A percentile compares a stretch with the other conserved stretches of the same genome.
Conservation (phyloP, 2,888 invertebrate species). For the Amphipoea lucens region DNA sequence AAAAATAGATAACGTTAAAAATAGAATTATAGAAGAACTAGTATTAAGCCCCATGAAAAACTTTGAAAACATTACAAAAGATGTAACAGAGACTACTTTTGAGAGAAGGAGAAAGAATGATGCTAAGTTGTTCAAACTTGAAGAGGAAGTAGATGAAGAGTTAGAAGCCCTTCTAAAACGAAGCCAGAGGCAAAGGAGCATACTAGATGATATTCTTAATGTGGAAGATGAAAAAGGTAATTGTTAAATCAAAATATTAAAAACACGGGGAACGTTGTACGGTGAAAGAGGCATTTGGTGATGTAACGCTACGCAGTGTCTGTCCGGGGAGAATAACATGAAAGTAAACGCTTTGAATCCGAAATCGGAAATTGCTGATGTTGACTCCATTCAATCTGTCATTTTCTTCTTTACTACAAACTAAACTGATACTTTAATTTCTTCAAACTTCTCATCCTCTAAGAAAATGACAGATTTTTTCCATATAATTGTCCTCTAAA, state of each 20-base stretch:
- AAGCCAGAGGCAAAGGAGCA: conserved; percentile 92
- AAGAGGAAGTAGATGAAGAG: conserved; percentile 90
- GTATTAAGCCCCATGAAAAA: conserved; percentile 81
- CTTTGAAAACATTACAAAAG: conserved; percentile 83
- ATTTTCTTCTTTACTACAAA: conserved; percentile 67
- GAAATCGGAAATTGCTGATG: conserved; percentile 73
- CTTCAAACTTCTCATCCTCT: conserved; percentile 38
- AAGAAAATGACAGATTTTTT: conserved; percentile 75
- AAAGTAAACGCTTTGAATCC: conserved; percentile 76
- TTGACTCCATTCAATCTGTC: conserved; percentile 74
- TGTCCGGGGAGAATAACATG: conserved; percentile 75
- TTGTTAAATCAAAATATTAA: conserved; percentile 81
- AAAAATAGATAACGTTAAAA: conserved; percentile 83
- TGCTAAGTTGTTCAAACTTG: conserved; percentile 79
- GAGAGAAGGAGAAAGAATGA: conserved; percentile 81
- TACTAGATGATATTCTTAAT: conserved; percentile 92
- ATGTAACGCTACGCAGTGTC: conserved; percentile 86
- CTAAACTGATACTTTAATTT: conserved; percentile 39
- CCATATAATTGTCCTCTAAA: conserved; percentile 68
- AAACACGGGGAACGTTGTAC: conserved; percentile 75
- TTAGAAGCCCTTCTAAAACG: conserved; percentile 92
- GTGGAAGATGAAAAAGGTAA: conserved; percentile 91
- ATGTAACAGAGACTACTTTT: conserved; percentile 81
- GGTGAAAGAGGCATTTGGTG: conserved; percentile 76
- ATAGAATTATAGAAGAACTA: conserved; percentile 86